These are phyloP conservation scores for Drosophila parthenogenetica DNA, from an alignment of 2,888 invertebrate species.

Conservation along the genomic window DNA sequence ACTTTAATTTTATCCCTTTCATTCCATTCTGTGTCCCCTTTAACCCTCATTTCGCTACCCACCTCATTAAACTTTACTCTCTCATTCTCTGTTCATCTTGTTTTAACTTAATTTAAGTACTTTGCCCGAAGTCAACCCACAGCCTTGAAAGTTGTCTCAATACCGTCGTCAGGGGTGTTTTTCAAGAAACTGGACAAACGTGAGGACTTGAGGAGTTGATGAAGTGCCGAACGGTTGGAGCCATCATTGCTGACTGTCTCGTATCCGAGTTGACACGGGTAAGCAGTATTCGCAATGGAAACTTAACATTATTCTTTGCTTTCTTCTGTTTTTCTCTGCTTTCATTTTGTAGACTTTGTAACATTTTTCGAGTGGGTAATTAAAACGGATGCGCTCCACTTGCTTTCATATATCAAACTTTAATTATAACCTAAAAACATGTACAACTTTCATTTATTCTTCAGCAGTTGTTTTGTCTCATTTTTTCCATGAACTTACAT, in stretches of 20 bases:
- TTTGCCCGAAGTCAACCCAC: conserved; percentile 31
- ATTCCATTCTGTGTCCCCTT: neutral
- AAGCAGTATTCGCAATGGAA: conserved; percentile 49
- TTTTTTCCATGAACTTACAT: neutral
- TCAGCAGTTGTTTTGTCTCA: neutral
- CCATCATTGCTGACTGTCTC: conserved; percentile 35
- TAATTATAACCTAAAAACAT: conserved; percentile 1
- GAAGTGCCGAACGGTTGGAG: conserved; percentile 58
- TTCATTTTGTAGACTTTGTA: conserved; percentile 37
- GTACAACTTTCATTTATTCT: conserved; percentile 30
- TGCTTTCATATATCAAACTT: conserved; percentile 49
- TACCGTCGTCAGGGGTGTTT: conserved; percentile 53
- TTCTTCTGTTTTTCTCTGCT: conserved; percentile 14
- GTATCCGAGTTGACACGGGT: conserved; percentile 49
- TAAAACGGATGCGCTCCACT: conserved; percentile 53
- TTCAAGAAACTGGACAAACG: conserved; percentile 44
- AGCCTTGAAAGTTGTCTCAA: conserved; percentile 26
- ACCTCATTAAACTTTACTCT: conserved; percentile 47
- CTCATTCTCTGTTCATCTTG: conserved; percentile 1
- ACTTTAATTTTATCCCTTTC: conserved; percentile 29
- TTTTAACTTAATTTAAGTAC: conserved; percentile 62
- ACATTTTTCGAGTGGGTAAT: conserved; percentile 49
- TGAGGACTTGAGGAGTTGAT: conserved; percentile 56
- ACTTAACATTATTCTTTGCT: conserved; percentile 40
- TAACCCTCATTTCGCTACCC: conserved; percentile 3